Base-by-base conservation (phyloP, 2,888 invertebrate genomes). In the Augochlorella aurata region DNA sequence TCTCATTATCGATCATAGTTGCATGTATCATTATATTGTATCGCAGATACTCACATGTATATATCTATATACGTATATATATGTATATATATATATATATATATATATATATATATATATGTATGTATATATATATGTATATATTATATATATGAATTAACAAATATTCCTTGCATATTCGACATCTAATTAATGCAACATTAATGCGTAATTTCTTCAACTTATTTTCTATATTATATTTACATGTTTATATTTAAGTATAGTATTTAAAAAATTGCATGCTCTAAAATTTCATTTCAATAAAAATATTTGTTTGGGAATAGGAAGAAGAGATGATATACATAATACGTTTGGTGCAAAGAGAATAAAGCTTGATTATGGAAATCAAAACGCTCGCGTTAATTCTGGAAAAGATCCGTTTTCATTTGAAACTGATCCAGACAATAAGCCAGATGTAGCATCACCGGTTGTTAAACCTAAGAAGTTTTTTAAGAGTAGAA, bases 401-500 rank as follows among this genome's bases (percentile, higher is more conserved):
- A 91, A 87, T 73, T 82, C 91, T 10, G 88, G 88, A 2, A 93
- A 92, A 84, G 94, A 94, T 89, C 93, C 93, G 10, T 94, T 94
- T 79, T 92, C 93, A 4, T 94, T 94, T 71, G 94, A 94, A 44
- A 89, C 93, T 18, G 92, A 92, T 74, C 88, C 91, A 45, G 90
- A 90, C 88, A 95, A 95, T 86, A 95, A 95, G 89, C 94, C 95
- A 82, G 93, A 95, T 89, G 94, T 94, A 90, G 94, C 95, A 73
- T 94, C 95, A 83, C 94, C 95, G 81, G 95, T 95, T 18, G 89
- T 94, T 10, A 97, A 97, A 93, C 98, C 98, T 66, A 97, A 97
- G 92, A 98, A 98, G 93, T 98, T 98, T 94, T 98, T 98, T 93
- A 98, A 98, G 92, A 97, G 97, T 91, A 96, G 97, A 73, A 97